phyloP scores from a whole-genome alignment of 2,888 invertebrate species.

The Rhopalosiphum nymphaeae region DNA sequence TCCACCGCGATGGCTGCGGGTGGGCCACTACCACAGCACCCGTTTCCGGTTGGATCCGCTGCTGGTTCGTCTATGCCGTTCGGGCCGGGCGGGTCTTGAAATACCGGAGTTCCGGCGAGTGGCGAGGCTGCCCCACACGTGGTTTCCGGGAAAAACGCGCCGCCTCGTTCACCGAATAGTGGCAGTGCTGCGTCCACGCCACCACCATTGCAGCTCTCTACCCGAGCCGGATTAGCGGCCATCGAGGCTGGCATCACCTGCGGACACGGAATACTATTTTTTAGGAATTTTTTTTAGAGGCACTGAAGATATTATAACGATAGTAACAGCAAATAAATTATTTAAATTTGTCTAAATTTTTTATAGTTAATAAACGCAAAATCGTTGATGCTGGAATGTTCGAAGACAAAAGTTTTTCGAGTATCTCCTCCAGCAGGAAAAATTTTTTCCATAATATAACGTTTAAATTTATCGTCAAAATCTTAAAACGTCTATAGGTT shows the following conservation, averaged over 20 bases:
- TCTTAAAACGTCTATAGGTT: no score
- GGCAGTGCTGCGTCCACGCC: neutral
- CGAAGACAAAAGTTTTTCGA: neutral
- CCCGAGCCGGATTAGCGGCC: neutral
- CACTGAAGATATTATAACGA: neutral
- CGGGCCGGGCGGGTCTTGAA: neutral
- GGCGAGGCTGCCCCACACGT: neutral
- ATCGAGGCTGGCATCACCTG: neutral
- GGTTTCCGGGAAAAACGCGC: slow-evolving; percentile 5
- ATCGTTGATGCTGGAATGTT: neutral
- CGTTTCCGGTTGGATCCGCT: neutral
- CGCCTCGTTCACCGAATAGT: neutral
- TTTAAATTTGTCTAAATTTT: neutral
- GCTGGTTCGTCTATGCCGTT: slow-evolving; percentile 31
- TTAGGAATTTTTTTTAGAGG: neutral
- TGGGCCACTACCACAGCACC: neutral
- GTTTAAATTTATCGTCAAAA: no score
- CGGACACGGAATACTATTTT: neutral
- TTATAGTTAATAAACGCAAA: neutral
- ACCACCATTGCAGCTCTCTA: neutral
- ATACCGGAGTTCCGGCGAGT: neutral
- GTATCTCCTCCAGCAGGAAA: neutral
- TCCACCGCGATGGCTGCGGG: neutral
- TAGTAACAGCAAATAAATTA: neutral
- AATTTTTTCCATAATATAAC: neutral